Base-by-base conservation (phyloP, 2,113 vertebrate species). In the Himantopus leucocephalus region DNA sequence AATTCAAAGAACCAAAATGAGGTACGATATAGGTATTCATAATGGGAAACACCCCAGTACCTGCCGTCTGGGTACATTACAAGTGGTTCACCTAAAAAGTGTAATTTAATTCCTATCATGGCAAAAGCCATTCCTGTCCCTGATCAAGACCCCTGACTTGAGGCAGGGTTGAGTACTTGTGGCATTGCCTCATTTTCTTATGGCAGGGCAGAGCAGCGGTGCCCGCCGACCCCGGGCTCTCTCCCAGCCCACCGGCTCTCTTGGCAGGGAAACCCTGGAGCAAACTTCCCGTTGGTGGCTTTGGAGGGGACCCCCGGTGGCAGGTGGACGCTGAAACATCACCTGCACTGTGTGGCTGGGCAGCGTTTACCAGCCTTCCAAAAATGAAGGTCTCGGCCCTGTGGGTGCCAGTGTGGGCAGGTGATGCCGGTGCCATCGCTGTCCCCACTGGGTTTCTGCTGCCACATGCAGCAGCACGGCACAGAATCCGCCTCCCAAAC, bases 401-500 rank as follows among this genome's bases (percentile, higher is more conserved):
- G 37, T 1, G 4, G 30, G 26, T 60, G 45, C 29, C 73, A 39
- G 50, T 9, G 2, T 0, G 0, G 32, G 39, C 58, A 30, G 16
- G 45, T n/a, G 35, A 19, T 4, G 2, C 56, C 1, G 1, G 29
- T 39, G 45, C 59, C 35, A 34, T 52, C 0, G 0, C 71, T 3
- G 1, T 58, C 26, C 48, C 50, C 0, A 0, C 3, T 0, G 4
- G 8, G 22, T 55, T 59, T 64, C 84, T 76, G 48, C 71, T 32
- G 27, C 3, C 3, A 3, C 7, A 5, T 0, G 1, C 20, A 58
- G 73, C 0, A 0, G 62, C 18, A 16, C 0, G 0, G 50, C 34
- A 43, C 41, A 63, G 55, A 59, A 75, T 50, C 67, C 1, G 3
- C 39, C 20, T 39, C 13, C 45, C 5, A 10, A 80, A n/a, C 52